phyloP scores from a whole-genome alignment of 1,140 invertebrate genomes.

The Limonius californicus region DNA sequence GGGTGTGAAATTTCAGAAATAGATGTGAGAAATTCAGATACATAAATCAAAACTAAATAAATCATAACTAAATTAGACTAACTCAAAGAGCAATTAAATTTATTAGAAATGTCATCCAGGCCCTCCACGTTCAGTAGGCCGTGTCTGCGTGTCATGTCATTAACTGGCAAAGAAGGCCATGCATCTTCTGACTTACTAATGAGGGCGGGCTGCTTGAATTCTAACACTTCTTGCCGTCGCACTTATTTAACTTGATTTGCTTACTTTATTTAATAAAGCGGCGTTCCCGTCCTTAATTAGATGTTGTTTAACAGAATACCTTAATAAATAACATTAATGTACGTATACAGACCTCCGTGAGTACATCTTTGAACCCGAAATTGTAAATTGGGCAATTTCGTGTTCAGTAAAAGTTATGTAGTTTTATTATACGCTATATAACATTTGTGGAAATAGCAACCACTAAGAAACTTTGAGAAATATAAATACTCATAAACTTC shows the following conservation, averaged over 20 bases:
- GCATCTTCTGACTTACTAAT: slow-evolving; percentile 30
- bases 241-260: slow-evolving; percentile 14
- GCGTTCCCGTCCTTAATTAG: slow-evolving; percentile 8
- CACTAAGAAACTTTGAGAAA: too few relatives aligned
- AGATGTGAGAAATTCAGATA: not conserved
- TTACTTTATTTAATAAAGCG: slow-evolving; percentile 10
- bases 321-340: slow-evolving; percentile 2
- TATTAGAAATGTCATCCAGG: slow-evolving; percentile 30
- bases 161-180: slow-evolving; percentile 29
- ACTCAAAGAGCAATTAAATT: slow-evolving; percentile 36
- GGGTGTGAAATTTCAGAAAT: not conserved
- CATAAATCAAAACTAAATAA: slow-evolving; percentile 34
- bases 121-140: slow-evolving; percentile 27
- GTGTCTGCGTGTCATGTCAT: slow-evolving; percentile 30
- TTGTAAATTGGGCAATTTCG: too few relatives aligned
- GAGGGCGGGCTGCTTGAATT: slow-evolving; percentile 22
- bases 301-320: not conserved
- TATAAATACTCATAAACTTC: too few relatives aligned
- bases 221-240: slow-evolving; percentile 11
- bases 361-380: too few relatives aligned
- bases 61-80: slow-evolving; percentile 25
- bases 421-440: too few relatives aligned
- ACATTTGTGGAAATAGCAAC: too few relatives aligned
- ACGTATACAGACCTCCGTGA: too few relatives aligned
- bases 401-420: too few relatives aligned